Base-by-base conservation (phyloP, 1,140 invertebrate genomes). In the Aphis craccivora region DNA sequence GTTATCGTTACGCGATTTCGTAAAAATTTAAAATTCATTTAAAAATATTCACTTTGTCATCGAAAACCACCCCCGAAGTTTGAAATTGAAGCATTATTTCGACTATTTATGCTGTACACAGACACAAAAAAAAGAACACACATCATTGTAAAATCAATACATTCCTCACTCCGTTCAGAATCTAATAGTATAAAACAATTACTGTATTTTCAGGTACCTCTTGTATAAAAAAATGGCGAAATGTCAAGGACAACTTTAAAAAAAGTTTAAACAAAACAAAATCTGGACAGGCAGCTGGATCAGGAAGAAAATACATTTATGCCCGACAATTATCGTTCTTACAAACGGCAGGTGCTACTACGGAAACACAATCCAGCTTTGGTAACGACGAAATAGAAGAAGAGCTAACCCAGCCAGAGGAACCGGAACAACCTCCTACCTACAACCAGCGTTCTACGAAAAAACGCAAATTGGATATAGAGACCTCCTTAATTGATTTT, bases 401-500 rank as follows among this genome's bases (percentile, higher is more conserved):
- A 35, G 48, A 51, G 35, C 37, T 8, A 48, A 4, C 53, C 43
- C 18, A 60, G 40, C 89, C 11, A 90, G 8, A 60, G 8, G 37
- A 55, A 23, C 14, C 37, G 23, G 89, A 90, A 90, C 22, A 35
- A 43, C 48, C 89, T 90, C n/a, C 89, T 90, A 20, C 22, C 35
- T 90, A 67, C 25, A 90, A 0, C 37, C 37, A 53, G 25, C 2
- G 23, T 7, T 90, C 23, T 23, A 25, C 53, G 2, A 60, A 55
- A 90, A 90, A 90, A 55, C 89, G 89, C 9, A 90, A 90, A 89
- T 3, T 2, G 14, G 87, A 90, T 11, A 3, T 90, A 5, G 89
- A 53, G 53, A 37, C 89, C 3, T 7, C 89, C 37, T 67, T 90
- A 90, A 35, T 90, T 53, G 53, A 90, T 90, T 90, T 90, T 90